phyloP scores from a whole-genome alignment of 2,888 invertebrate genomes.

The Nephrocerus scutellatus region DNA sequence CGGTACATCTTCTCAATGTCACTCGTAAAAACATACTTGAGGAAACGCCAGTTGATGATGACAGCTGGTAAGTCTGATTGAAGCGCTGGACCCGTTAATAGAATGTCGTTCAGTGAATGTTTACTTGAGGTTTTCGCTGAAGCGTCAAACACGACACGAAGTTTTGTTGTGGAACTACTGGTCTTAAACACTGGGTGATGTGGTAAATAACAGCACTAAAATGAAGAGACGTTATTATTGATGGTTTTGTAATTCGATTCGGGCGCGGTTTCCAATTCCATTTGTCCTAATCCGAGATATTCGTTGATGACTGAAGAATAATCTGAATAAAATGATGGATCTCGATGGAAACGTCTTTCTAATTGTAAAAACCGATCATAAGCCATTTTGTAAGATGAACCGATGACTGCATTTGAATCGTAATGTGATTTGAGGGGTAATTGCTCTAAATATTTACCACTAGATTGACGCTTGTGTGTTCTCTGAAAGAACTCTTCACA shows the following conservation, averaged over 20 bases:
- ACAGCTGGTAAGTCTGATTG: constrained; percentile 16
- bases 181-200: constrained; percentile 9
- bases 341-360: constrained; percentile 5
- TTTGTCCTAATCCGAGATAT: constrained; percentile 11
- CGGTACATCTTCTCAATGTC: constrained; percentile 20
- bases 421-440: constrained; percentile 7
- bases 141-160: constrained; percentile 18
- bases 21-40: constrained; percentile 12
- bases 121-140: constrained; percentile 31
- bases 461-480: constrained; percentile 1
- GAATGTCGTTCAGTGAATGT: constrained; percentile 16
- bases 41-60: constrained; percentile 13
- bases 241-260: constrained; percentile 6
- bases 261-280: constrained; percentile 8
- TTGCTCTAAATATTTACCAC: constrained; percentile 7
- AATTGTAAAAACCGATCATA: constrained; percentile 11
- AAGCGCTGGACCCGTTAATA: constrained; percentile 14
- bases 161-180: constrained; percentile 9
- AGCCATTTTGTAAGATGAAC: constrained; percentile 9
- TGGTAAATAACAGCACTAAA: constrained; percentile 13
- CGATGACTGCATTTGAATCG: constrained; percentile 1
- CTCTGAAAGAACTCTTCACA: constrained; percentile 7
- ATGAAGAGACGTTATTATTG: neutral
- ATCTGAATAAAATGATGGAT: constrained; percentile 1
- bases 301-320: constrained; percentile 13